Conservation (phyloP, 2,113 vertebrate genomes). For the Limnothrissa miodon region DNA sequence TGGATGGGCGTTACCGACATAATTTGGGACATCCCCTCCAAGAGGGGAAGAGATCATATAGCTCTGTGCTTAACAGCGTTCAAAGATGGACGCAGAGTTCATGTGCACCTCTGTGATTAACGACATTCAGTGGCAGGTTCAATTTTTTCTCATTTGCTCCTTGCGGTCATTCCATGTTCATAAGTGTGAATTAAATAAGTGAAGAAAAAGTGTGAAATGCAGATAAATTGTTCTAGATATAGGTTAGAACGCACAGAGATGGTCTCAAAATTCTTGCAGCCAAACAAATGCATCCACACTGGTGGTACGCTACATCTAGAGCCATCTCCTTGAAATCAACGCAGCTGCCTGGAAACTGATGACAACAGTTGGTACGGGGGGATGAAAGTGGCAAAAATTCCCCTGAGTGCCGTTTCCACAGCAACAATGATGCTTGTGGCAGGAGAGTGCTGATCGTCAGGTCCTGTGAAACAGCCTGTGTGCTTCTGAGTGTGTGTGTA, state of each 20-base stretch:
- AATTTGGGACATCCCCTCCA: not conserved
- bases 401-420: slow-evolving; percentile 67
- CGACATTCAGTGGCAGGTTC: no score
- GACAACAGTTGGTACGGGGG: slow-evolving; percentile 65
- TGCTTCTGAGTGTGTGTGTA: slow-evolving; percentile 12
- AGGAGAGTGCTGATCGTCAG: slow-evolving; percentile 54
- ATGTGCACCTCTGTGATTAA: not conserved
- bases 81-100: not conserved
- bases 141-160: not conserved
- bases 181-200: not conserved
- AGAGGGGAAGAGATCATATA: not conserved
- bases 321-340: not conserved
- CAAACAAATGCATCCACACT: not conserved
- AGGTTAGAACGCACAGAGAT: not conserved
- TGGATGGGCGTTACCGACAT: not conserved
- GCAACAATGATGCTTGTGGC: slow-evolving; percentile 70
- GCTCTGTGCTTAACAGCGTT: not conserved
- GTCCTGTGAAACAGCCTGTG: slow-evolving; percentile 33
- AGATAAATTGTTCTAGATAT: not conserved
- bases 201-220: not conserved
- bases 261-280: not conserved
- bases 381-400: slow-evolving; percentile 60
- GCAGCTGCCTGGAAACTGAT: slow-evolving; percentile 40
- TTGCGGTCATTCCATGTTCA: not conserved
- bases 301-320: not conserved